Evolutionary conservation across 1,140 invertebrate genomes (phyloP).

Genomic region (Zaprionus davidi): DNA sequence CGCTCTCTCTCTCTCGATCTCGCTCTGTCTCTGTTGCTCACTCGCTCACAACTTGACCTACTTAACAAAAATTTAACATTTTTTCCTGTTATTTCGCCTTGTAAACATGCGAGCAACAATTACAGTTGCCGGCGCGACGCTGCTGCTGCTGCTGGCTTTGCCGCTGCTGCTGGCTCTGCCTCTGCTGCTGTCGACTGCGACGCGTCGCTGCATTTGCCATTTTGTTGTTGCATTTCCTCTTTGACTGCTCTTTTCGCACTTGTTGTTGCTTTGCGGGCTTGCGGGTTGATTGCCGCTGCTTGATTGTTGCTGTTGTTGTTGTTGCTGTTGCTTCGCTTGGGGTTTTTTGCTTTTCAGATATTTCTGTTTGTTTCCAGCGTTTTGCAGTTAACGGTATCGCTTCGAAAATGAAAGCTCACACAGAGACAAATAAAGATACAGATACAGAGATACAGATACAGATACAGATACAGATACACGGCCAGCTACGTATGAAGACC

Average conservation of each 20-base stretch:
- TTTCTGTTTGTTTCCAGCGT: slow-evolving; percentile 67
- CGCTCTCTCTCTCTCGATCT: slow-evolving; percentile 14
- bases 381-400: slow-evolving; percentile 78
- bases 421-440: slow-evolving; percentile 31
- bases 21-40: slow-evolving; percentile 26
- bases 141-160: slow-evolving; percentile 9
- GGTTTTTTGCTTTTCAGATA: slow-evolving; percentile 55
- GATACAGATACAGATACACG: slow-evolving; percentile 14
- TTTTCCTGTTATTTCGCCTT: slow-evolving; percentile 83
- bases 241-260: slow-evolving; percentile 59
- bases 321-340: slow-evolving; percentile 35
- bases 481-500: slow-evolving; percentile 37
- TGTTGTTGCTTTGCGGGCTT: slow-evolving; percentile 52
- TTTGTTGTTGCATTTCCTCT: slow-evolving; percentile 76
- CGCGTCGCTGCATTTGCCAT: slow-evolving; percentile 50
- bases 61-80: slow-evolving; percentile 82
- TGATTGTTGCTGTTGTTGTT: slow-evolving; percentile 46
- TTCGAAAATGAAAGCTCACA: slow-evolving; percentile 82
- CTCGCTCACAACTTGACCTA: slow-evolving; percentile 78
- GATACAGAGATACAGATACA: slow-evolving; percentile 14
- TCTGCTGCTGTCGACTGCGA: slow-evolving; percentile 21
- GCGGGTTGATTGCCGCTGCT: slow-evolving; percentile 39
- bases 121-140: slow-evolving; percentile 64
- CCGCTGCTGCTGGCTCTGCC: slow-evolving; percentile 26
- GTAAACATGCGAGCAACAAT: slow-evolving; percentile 73